These are phyloP conservation scores for Lasioglossum villosulum DNA, from an alignment of 2,888 invertebrate genomes.

Conservation along the genomic window DNA sequence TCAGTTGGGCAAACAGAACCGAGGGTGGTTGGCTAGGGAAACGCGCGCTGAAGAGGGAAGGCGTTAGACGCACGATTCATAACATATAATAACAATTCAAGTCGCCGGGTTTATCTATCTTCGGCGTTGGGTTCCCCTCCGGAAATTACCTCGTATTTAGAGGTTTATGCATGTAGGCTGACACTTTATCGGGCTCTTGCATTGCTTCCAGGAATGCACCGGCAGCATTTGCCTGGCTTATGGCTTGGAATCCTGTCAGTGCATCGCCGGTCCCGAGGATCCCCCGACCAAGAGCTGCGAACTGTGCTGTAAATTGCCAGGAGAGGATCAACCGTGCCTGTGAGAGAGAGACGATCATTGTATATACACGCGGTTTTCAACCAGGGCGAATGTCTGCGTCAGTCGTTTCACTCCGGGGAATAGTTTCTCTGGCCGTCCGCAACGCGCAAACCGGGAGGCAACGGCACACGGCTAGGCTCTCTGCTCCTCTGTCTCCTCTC, in stretches of 20 bases:
- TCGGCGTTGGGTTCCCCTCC: slow-evolving; percentile 22
- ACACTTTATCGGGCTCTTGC: slow-evolving; percentile 61
- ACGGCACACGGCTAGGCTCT: not conserved
- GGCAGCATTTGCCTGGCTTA: slow-evolving; percentile 98
- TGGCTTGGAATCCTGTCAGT: slow-evolving; percentile 97
- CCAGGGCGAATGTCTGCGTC: slow-evolving; percentile 30
- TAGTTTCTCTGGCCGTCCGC: not conserved
- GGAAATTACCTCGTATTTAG: slow-evolving; percentile 62
- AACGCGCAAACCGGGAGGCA: not conserved
- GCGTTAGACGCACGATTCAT: not conserved
- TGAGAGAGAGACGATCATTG: slow-evolving; percentile 79
- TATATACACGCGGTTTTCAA: slow-evolving; percentile 29
- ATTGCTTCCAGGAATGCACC: slow-evolving; percentile 91
- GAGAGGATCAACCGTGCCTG: slow-evolving; percentile 91
- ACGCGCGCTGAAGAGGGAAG: not conserved
- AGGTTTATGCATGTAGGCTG: slow-evolving; percentile 44
- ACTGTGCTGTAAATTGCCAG: slow-evolving; percentile 94
- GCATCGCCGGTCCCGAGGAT: slow-evolving; percentile 91
- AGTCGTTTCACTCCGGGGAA: slow-evolving; percentile 30
- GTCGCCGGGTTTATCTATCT: slow-evolving; percentile 39
- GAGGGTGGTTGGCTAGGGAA: not conserved
- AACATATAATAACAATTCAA: slow-evolving; percentile 4
- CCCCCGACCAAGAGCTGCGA: slow-evolving; percentile 94
- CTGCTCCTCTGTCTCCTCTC: not conserved
- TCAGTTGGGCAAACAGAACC: not conserved